These are phyloP conservation scores for Sandelia bainsii DNA, from an alignment of 2,797 vertebrate genomes.

Conservation along the genomic window DNA sequence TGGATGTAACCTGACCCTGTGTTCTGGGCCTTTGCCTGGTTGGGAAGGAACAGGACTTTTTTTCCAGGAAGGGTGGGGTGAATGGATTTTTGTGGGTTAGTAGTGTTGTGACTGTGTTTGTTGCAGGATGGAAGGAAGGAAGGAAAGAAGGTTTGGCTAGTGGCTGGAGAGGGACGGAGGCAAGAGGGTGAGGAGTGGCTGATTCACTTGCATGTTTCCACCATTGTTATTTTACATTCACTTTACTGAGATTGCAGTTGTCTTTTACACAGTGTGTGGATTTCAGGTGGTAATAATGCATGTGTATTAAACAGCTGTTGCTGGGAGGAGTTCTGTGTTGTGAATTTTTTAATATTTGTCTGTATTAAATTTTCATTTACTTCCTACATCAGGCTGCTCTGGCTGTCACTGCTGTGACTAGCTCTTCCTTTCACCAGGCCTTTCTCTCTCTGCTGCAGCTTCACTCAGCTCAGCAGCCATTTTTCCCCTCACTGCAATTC, in stretches of 20 bases:
- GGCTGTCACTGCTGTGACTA: constrained; percentile 69
- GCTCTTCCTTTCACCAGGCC: constrained; percentile 73
- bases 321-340: constrained; percentile 47
- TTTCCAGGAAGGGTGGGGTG: constrained; percentile 74
- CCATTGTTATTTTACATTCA: constrained; percentile 69
- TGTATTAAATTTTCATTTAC: constrained; percentile 62
- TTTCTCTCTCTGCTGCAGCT: constrained; percentile 72
- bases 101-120: constrained; percentile 80
- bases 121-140: constrained; percentile 83
- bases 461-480: constrained; percentile 75
- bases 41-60: constrained; percentile 74
- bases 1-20: constrained; percentile 84
- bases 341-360: constrained; percentile 60
- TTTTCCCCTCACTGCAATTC: constrained; percentile 58
- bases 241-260: constrained; percentile 37
- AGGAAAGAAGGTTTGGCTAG: constrained; percentile 79
- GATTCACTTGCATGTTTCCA: constrained; percentile 83
- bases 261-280: constrained; percentile 31
- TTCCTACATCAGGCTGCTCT: constrained; percentile 56
- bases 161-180: constrained; percentile 77
- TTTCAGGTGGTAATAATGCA: constrained; percentile 58
- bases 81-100: constrained; percentile 78
- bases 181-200: constrained; percentile 85
- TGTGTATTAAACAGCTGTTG: constrained; percentile 66
- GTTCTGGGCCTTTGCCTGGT: constrained; percentile 80